Base-by-base conservation (phyloP, 2,888 invertebrate genomes). In the Adelphocoris suturalis region DNA sequence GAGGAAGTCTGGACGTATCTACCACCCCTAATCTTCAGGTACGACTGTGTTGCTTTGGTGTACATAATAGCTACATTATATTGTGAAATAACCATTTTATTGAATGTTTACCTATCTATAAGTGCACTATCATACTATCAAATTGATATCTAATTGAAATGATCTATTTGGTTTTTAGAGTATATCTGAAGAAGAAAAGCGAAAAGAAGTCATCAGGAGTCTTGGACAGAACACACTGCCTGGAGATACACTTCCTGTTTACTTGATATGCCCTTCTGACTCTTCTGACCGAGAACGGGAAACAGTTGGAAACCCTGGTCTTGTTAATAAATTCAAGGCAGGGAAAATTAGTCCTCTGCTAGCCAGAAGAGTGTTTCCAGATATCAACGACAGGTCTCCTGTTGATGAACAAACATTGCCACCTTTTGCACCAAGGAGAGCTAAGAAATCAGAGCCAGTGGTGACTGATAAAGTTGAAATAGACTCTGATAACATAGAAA, bases 401-500 rank as follows among this genome's bases (percentile, higher is more conserved):
- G n/a, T 93, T 92, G 92, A 94, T 92, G 92, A 94, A 92, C 91
- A 93, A 92, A 92, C 92, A 91, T 91, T 93, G 13, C 93, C 93
- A 23, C 93, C 93, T 0, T 93, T 93, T 91, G 92, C 91, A 87
- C 92, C 89, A 91, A 92, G 92, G 92, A 92, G 91, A 90, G 91
- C 91, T 92, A 90, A 90, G 80, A 91, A 89, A 90, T 90, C 89
- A 52, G 87, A 90, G 28, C 48, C 90, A 57, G 92, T 92, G 19
- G 93, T 94, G 16, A 94, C 95, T 23, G 96, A 96, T 92, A 96
- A 96, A 93, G 95, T 96, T 14, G 97, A 97, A 93, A 97, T 98
- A 68, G 98, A 98, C 93, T 97, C 97, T 2, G 98, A 98, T 92
- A 98, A 98, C 92, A 97, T 98, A 52, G 97, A 98, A 94, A 98